Evolutionary conservation across 2,888 invertebrate genomes (phyloP), one percentile per base, ranked within the genome.

Genomic region (Chloromyia formosa): DNA sequence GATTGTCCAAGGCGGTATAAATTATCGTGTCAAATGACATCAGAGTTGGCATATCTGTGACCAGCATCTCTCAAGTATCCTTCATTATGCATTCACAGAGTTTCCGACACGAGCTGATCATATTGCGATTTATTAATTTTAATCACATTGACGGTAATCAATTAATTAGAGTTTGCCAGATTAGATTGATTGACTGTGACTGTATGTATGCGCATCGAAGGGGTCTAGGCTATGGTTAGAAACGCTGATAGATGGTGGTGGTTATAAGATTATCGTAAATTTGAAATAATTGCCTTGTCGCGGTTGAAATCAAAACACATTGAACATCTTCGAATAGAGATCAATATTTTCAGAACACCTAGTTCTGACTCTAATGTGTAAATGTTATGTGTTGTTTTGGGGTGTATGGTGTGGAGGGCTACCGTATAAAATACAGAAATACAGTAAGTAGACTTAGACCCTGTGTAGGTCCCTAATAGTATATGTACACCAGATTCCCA

Each of bases 11-110:
- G 71, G 71, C 56, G 71, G 56, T 56, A 71, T 71, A 56, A 71
- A 71, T 71, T 71, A 71, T 71, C 42, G 71, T 58, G 71, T 71
- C 71, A 56, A 71, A 71, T 71, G 71, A 56, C 58, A 71, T 71
- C 71, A 56, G 23, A 71, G 49, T 49, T 56, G 71, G 71, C 71
- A 71, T 71, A 71, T 71, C 71, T 56, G 14, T 10, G 58, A 40
- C 40, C 40, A 71, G 58, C 27, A 71, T 71, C 71, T 58, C 58
- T 20, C 56, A 71, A 56, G 56, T 20, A 56, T 71, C 71, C 71
- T 71, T 56, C 58, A 56, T 56, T 71, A 58, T 71, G 71, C 71
- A 71, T 71, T 40, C 35, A 40, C 58, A 27, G 66, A 49, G 71
- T 42, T 35, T 71, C 71, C 40, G 56, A 71, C 58, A 71, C 5